Evolutionary conservation across 2,888 invertebrate genomes (phyloP), one percentile per base, ranked within the genome.

Genomic region (Epinotia bilunana): DNA sequence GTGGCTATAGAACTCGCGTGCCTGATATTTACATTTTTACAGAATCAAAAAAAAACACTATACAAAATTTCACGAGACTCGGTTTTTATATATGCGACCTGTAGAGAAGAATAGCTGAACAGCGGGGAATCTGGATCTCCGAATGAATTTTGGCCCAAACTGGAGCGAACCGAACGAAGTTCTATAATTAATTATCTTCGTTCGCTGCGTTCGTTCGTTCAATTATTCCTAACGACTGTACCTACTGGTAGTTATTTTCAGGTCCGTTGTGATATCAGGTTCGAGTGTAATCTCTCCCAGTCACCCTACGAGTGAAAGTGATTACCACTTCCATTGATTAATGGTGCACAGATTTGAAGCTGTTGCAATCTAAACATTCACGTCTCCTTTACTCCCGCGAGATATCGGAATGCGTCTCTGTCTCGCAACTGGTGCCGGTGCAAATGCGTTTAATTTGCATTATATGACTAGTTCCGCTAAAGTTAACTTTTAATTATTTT

Each of bases 361-460:
- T 7, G 61, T 61, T n/a, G n/a, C n/a, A 61, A 61, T 61, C 61
- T 61, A n/a, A 6, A 9, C 28, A 16, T 1, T 16, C 9, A 11
- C 18, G 28, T 69, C 60, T 49, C 69, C 12, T 28, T 49, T 49
- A 11, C 28, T 49, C 49, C 49, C 12, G 5, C 11, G 7, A 6
- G 12, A 46, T 4, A 18, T 6, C 49, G 13, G 7, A 33, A 18
- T 12, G 57, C 23, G 33, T 23, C 53, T 62, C 70, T 62, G 11
- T 53, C 61, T 33, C 33, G 20, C 23, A 16, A 53, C 53, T 61
- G 61, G 61, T 53, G 61, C 64, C 43, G 63, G 43, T 63, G 71
- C 71, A 63, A 72, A 72, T 63, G 58, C 43, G 71, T 23, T 55
- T n/a, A 39, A 72, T 72, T 72, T 72, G 63, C 62, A 72, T 43